Conservation (phyloP, 2,113 vertebrate genomes). For the Haemorhous mexicanus region DNA sequence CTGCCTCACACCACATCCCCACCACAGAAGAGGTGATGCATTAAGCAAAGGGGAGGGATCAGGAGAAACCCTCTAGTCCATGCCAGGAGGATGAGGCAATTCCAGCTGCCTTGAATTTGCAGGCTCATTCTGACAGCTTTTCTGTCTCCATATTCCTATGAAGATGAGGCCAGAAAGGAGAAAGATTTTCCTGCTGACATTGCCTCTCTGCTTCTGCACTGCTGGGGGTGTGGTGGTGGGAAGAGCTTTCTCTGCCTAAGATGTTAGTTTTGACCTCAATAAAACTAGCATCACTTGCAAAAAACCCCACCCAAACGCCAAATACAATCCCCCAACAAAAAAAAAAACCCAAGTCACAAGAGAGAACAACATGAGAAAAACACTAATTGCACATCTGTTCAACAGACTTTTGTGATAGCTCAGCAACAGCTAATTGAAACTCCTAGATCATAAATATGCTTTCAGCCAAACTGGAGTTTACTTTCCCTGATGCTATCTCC, state of each 20-base stretch:
- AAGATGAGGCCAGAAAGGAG: not conserved
- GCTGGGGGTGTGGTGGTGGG: not conserved
- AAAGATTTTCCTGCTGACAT: not conserved
- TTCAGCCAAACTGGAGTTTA: slow-evolving; percentile 19
- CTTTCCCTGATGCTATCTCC: slow-evolving; percentile 20
- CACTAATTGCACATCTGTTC: slow-evolving; percentile 24
- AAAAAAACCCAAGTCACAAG: not conserved
- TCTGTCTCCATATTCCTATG: not conserved
- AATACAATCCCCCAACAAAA: not conserved
- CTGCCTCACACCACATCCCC: slow-evolving; percentile 51
- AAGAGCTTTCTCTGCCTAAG: not conserved
- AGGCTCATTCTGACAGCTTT: slow-evolving; percentile 8
- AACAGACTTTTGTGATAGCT: slow-evolving; percentile 24
- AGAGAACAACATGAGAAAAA: not conserved
- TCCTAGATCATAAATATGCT: not conserved
- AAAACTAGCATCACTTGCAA: not conserved
- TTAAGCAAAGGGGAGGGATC: slow-evolving; percentile 28
- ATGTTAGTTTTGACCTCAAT: not conserved
- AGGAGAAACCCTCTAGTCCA: slow-evolving; percentile 6
- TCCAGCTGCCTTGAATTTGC: slow-evolving; percentile 51
- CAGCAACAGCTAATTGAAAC: slow-evolving; percentile 40
- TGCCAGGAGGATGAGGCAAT: slow-evolving; percentile 41
- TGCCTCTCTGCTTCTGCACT: not conserved
- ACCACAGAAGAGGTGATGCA: slow-evolving; percentile 49
- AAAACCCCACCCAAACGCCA: not conserved